Base-by-base conservation (phyloP, 30 jellyfish, hydroid and myxozoan species). In the Turritopsis dohrnii region DNA sequence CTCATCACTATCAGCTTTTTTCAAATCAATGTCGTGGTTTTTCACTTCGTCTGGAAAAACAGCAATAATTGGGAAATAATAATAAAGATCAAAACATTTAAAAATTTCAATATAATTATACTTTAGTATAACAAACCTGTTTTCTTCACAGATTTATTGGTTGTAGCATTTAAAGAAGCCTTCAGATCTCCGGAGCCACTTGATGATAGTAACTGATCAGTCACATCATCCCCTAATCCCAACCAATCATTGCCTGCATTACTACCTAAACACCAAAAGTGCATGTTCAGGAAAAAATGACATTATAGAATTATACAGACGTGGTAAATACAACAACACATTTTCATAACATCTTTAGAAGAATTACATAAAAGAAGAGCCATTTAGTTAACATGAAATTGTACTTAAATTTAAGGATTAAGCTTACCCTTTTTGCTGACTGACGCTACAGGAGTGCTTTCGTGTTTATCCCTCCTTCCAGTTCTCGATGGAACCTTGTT, bases 161-260 rank as follows among this genome's bases (percentile, higher is more conserved):
- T 41, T 41, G 13, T 41, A 41, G 9, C 60, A 13, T 41, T 41
- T n/a, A n/a, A n/a, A 41, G 60, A 41, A 41, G 60, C 60, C 13
- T 41, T 60, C 21, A 82, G 18, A 65, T 71, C 89, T 17, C 72
- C 76, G 0, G 85, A 26, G 16, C 25, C 72, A 65, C 21, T 28
- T 20, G 31, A 80, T 20, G 31, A 80, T 30, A 31, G 16, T 27
- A 69, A 69, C 53, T 80, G 79, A 65, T 80, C 87, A 79, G 82
- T 54, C 16, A 29, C 53, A 25, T 81, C 89, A 25, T 86, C 93
- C 22, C 89, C 97, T 24, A 90, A 65, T 18, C 95, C 97, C 28
- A 90, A 89, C 97, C 97, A 90, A 54, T 90, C 90, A 71, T 65
- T 65, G 24, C 81, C 54, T 72, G 89, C 53, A 23, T 83, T 24